Evolutionary conservation across 2,888 invertebrate genomes (phyloP), one percentile per base, ranked within the genome.

Genomic region (Spisula solida): DNA sequence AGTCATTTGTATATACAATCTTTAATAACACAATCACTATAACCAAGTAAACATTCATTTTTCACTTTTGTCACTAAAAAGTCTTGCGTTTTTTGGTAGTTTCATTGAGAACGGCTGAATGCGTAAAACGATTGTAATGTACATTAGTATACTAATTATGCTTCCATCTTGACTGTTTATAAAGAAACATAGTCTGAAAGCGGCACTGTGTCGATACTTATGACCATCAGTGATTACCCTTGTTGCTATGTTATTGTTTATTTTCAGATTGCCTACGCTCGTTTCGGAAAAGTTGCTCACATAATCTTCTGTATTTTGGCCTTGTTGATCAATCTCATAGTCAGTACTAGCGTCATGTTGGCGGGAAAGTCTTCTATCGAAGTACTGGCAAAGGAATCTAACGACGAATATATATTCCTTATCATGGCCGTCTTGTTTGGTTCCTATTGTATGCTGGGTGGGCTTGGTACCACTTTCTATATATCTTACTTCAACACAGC

Each of bases 401-500:
- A 94, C n/a, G 93, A 94, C 51, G 95, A 95, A 83, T 94, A 95
- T 83, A 94, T 94, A n/a, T 88, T 90, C 25, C 82, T 92, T 8
- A 75, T 93, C 10, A 70, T 94, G 56, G 89, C 95, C 10, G 93
- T 94, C 8, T 86, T 95, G 66, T 95, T 95, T 83, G 95, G 95
- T 0, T 94, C 94, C 56, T 95, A 95, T 82, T 95, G 95, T 31
- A 93, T 95, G 56, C 89, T 95, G n/a, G 95, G 95, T 1, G 95
- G 95, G 0, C 92, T 95, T 0, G 95, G 96, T 0, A 95, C 96
- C 4, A 95, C 95, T 0, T 96, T 96, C 85, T 96, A 96, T 86
- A 95, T 96, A 31, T 95, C 95, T 16, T 96, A 96, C 91, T 94
- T 95, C 89, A 95, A 95, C 89, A 94, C 95, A 0, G 94, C 94